Base-by-base conservation (phyloP, 2,797 vertebrate genomes). In the Falco biarmicus region DNA sequence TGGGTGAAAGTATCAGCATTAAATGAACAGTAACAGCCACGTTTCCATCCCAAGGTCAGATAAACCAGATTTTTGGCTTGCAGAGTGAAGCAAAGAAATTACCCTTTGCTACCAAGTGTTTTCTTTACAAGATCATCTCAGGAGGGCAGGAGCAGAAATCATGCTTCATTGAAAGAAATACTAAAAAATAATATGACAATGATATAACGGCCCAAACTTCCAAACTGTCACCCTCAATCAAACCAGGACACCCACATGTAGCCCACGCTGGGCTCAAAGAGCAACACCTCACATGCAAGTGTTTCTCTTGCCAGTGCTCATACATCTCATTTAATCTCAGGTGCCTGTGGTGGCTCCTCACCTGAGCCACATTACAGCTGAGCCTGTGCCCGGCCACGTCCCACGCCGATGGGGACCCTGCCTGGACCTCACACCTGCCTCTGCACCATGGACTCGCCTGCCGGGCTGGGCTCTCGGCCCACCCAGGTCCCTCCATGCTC, bases 361-460 rank as follows among this genome's bases (percentile, higher is more conserved):
- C 4, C 48, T 9, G 1, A 77, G 59, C n/a, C n/a, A 17, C 0
- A 0, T 28, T 15, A 28, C 10, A n/a, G 31, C 31, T 29, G 61
- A 81, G 54, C 18, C 25, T 1, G 0, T 39, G 39, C 16, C n/a
- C 21, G 31, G 56, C 47, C 7, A 0, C 2, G 1, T 15, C 29
- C 51, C 1, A 0, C 1, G 3, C 26, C 5, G 0, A 15, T 7
- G 1, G 0, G 18, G 15, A 34, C 5, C 43, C 32, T 41, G 0
- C 32, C 50, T 25, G 41, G 22, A 37, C 31, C 48, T 71, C 5
- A 0, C n/a, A 29, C 20, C 43, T 66, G 12, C n/a, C 43, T 76
- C 77, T 31, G 8, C 3, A 3, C 43, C 19, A 15, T 4, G 48
- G 63, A 25, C 14, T 60, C 7, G 2, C 22, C 32, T n/a, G 8